Evolutionary conservation across 1,140 invertebrate genomes (phyloP), one percentile per base, ranked within the genome.

Genomic region (Bombyx mandarina): DNA sequence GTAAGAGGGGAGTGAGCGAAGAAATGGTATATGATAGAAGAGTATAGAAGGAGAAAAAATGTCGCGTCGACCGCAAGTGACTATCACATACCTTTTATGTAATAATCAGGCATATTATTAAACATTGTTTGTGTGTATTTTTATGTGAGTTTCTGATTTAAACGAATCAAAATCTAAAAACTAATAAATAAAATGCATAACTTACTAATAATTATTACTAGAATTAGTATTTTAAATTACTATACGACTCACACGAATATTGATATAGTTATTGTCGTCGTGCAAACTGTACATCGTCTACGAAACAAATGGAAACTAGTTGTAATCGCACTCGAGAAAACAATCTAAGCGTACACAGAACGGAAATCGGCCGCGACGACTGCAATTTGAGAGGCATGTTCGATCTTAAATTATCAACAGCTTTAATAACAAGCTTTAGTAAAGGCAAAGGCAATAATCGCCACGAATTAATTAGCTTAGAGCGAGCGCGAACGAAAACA

Each of bases 391-490:
- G 67, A 74, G 58, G 54, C 79, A 62, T 83, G 76, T 82, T 73
- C 71, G 71, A 74, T 75, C 75, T 81, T 79, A 79, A 86, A 78
- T 82, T 80, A 82, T 78, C 73, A 73, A 78, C 79, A 82, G 77
- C 66, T 79, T 75, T 77, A 79, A 79, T 76, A 82, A 80, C 77
- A 77, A 77, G 68, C 68, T 59, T 79, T 71, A 35, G 26, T 35
- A 35, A 65, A 73, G 57, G 65, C 69, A 73, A 73, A 67, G 57
- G 73, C 73, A 67, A 76, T 77, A 74, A 82, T 77, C 66, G 70
- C 66, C 62, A 66, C 66, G 73, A 79, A 79, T 83, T 79, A 77
- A 84, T 80, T 77, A 57, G 58, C 61, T 66, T 56, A 58, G 54
- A 62, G 58, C 60, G 58, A 59, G 61, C 60, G 60, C 60, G 65